A percentile compares a stretch with the other conserved stretches of the same genome.
These are phyloP conservation scores for Tichodroma muraria DNA, from an alignment of 2,113 vertebrate species.

Conservation along the genomic window DNA sequence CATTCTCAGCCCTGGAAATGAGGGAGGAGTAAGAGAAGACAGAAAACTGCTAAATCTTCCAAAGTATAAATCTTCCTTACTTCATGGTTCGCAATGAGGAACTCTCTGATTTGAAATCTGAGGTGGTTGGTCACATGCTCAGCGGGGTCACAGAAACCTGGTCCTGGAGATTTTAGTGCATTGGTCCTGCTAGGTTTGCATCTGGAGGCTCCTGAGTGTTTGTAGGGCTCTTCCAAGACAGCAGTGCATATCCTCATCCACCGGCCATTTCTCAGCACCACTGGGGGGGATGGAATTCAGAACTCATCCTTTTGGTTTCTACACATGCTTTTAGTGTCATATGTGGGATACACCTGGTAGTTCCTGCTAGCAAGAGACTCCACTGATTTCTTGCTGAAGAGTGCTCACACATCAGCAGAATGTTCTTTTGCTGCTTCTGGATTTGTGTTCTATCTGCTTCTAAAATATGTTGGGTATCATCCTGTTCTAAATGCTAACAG, in stretches of 20 bases:
- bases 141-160: background rate
- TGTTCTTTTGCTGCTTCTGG: constrained; percentile 26
- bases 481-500: background rate
- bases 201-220: background rate
- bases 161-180: background rate
- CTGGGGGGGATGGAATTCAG: background rate
- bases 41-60: constrained; percentile 20
- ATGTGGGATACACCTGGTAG: background rate
- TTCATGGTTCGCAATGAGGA: background rate
- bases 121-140: background rate
- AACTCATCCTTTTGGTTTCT: constrained; percentile 37
- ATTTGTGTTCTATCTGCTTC: background rate
- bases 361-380: background rate
- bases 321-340: background rate
- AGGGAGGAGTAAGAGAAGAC: constrained; percentile 14
- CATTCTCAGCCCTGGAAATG: constrained; percentile 25
- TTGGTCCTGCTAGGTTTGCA: background rate
- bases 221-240: background rate
- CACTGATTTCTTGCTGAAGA: background rate
- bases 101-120: background rate
- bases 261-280: constrained; percentile 18
- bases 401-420: background rate
- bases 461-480: background rate
- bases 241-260: background rate
- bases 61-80: background rate